Evolutionary conservation across 2,113 vertebrate species (phyloP), one percentile per base, ranked within the genome.

Genomic region (Microcebus murinus): DNA sequence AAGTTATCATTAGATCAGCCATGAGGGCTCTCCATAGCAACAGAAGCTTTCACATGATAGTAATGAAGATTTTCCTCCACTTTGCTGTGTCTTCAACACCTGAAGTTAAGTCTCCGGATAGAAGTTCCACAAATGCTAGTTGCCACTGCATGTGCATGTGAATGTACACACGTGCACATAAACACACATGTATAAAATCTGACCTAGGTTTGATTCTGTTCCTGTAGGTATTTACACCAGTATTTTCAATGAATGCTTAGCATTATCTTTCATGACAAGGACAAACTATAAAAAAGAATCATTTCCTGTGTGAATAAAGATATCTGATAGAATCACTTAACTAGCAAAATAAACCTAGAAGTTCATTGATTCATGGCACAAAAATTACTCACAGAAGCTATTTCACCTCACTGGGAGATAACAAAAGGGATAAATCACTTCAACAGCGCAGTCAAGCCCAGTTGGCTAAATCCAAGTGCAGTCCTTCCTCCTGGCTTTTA

Each of bases 241-340:
- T 73, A 85, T 80, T 91, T 89, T 81, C 82, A 81, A 91, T 74
- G 4, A 7, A 20, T 65, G 42, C 25, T 87, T 61, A 23, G 6
- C 39, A 80, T 87, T 50, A 80, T 48, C n/a, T 87, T 87, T 92
- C 39, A 45, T 92, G 29, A 42, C 36, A 96, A 91, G n/a, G 34
- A 55, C 61, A 71, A 65, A 95, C 25, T 55, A 68, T 20, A 45
- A 96, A 92, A 95, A 68, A 36, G 29, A 80, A 90, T 87, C 5
- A 8, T 59, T 96, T 77, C 42, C 48, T 86, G 36, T 48, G n/a
- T 52, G 61, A 79, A 59, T 86, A 87, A 92, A 18, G 45, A 76
- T 48, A 96, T 85, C 63, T 94, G n/a, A 81, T 31, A 77, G 68
- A 92, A 90, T 79, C 55, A 82, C n/a, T 90, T 79, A 83, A 90